phyloP scores from a whole-genome alignment of 2,888 invertebrate genomes.

The Ichneumon xanthorius region DNA sequence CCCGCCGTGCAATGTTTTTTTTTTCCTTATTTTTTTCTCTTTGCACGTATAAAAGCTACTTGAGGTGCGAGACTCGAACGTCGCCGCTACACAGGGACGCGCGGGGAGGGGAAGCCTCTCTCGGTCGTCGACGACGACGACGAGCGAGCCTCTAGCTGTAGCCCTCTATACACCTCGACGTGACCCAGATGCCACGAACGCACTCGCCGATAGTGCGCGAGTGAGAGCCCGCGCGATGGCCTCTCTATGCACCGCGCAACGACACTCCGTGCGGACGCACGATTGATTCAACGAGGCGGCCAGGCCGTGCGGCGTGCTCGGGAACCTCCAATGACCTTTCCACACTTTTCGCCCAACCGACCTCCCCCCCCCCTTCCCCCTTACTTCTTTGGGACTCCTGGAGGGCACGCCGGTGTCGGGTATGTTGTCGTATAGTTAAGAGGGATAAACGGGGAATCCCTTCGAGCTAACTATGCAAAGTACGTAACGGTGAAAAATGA shows the following conservation, averaged over 20 bases:
- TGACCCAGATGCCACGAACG: conserved; percentile 76
- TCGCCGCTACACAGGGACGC: conserved; percentile 20
- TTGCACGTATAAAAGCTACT: conserved; percentile 37
- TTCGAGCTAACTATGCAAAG: no score
- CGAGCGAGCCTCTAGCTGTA: conserved; percentile 31
- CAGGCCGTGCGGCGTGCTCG: conserved; percentile 29
- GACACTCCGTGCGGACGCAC: conserved; percentile 37
- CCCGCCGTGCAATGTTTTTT: no score
- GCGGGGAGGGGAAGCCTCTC: neutral
- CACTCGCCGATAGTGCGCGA: conserved; percentile 58
- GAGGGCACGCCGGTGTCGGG: no score
- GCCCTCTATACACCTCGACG: conserved; percentile 69
- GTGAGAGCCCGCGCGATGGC: conserved; percentile 20
- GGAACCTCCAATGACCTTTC: conserved; percentile 61
- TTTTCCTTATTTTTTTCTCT: no score
- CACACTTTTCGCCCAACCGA: conserved; percentile 46
- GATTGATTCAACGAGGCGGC: conserved; percentile 46
- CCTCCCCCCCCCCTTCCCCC: no score
- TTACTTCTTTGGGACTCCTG: no score
- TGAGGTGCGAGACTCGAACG: conserved; percentile 39
- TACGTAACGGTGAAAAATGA: no score
- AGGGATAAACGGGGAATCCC: no score
- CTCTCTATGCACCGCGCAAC: conserved; percentile 48
- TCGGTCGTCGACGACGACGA: conserved; percentile 28
- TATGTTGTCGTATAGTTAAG: no score